Evolutionary conservation across 92 coral and sea anemone species (phyloP).

Genomic region (Umimayanthus kanabou): DNA sequence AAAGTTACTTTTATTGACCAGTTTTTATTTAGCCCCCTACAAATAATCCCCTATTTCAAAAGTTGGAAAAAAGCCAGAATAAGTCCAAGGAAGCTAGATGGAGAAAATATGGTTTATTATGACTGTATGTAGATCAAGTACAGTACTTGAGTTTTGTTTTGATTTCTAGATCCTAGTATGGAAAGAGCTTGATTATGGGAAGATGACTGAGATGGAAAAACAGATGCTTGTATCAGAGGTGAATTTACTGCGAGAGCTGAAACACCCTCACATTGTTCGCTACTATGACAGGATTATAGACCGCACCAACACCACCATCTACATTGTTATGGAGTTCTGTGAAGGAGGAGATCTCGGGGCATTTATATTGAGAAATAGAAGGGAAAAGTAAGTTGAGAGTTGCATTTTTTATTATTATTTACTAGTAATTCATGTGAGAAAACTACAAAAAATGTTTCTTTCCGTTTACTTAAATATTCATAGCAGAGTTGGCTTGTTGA

Average conservation of each 20-base stretch:
- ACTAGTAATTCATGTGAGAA: too few relatives aligned
- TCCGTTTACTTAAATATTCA: too few relatives aligned
- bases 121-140: too few relatives aligned
- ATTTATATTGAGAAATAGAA: slow-evolving; percentile 80
- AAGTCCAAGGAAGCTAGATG: not conserved
- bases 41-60: too few relatives aligned
- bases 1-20: too few relatives aligned
- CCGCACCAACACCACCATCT: slow-evolving; percentile 88
- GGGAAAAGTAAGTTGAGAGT: slow-evolving; percentile 74
- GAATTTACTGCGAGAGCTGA: slow-evolving; percentile 90
- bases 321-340: slow-evolving; percentile 95
- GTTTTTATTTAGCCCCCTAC: too few relatives aligned
- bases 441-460: too few relatives aligned
- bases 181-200: slow-evolving; percentile 97
- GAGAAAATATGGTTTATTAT: not conserved
- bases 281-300: slow-evolving; percentile 94
- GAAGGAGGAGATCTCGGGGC: slow-evolving; percentile 95
- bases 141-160: too few relatives aligned
- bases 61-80: not conserved
- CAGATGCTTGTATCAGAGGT: slow-evolving; percentile 99
- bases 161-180: slow-evolving; percentile 80
- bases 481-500: too few relatives aligned
- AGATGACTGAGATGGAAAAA: slow-evolving; percentile 93
- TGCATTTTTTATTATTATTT: too few relatives aligned
- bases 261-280: slow-evolving; percentile 95